phyloP scores from a whole-genome alignment of 2,113 vertebrate genomes.

The Archilochus colubris region DNA sequence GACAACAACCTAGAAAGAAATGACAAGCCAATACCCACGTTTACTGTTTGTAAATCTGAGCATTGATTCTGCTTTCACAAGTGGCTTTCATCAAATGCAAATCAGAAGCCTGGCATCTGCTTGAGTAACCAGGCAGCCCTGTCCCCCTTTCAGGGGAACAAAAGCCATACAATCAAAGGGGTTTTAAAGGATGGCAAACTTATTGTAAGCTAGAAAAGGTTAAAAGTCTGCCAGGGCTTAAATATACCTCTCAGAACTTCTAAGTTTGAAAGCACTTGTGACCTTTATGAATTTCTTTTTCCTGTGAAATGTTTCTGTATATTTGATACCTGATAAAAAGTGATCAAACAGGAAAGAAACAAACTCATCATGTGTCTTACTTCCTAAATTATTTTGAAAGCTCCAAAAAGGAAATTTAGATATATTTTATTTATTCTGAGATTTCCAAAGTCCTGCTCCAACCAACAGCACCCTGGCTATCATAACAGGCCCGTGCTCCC shows the following conservation, averaged over 20 bases:
- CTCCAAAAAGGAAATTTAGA: background rate
- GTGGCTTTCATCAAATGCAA: conserved; percentile 73
- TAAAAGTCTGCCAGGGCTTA: conserved; percentile 67
- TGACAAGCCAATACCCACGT: conserved; percentile 64
- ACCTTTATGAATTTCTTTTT: background rate
- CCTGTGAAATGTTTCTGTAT: background rate
- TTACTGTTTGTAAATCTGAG: conserved; percentile 71
- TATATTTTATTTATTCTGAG: background rate
- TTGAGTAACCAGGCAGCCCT: conserved; percentile 70
- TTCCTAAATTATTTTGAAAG: background rate
- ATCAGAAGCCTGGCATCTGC: conserved; percentile 72
- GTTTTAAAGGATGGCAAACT: conserved; percentile 66
- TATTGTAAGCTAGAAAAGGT: conserved; percentile 67
- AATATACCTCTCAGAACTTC: conserved; percentile 58
- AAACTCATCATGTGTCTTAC: background rate
- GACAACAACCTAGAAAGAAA: conserved; percentile 62
- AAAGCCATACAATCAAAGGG: conserved; percentile 66
- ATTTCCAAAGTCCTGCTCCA: background rate
- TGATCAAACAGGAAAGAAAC: background rate
- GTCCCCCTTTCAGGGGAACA: conserved; percentile 66
- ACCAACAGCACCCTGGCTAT: background rate
- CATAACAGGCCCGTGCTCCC: fast-evolving
- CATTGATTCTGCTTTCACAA: conserved; percentile 70
- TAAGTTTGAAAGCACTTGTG: conserved; percentile 19
- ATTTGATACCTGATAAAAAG: background rate